phyloP scores from a whole-genome alignment of 2,797 vertebrate species.

The Acanthurus lineatus region DNA sequence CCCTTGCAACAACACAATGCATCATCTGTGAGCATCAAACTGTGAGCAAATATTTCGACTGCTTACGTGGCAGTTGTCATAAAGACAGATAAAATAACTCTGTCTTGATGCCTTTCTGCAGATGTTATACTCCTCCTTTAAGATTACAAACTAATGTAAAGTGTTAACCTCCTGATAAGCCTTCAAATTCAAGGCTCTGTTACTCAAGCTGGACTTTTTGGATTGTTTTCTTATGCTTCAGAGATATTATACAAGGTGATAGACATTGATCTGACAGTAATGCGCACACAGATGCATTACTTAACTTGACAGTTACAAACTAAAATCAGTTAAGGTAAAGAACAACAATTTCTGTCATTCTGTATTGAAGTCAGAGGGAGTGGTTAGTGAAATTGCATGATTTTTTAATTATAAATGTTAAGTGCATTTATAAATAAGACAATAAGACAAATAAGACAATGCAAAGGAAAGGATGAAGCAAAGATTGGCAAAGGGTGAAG shows the following conservation, averaged over 20 bases:
- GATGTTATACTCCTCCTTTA: constrained; percentile 2
- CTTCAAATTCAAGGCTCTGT: not conserved
- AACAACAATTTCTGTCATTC: too few species aligned
- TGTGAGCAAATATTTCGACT: not conserved
- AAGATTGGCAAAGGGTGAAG: too few species aligned
- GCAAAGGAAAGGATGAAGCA: too few species aligned
- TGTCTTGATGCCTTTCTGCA: not conserved
- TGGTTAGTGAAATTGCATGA: too few species aligned
- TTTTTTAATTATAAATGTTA: too few species aligned
- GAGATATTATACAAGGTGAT: not conserved
- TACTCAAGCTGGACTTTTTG: not conserved
- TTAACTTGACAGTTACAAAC: too few species aligned
- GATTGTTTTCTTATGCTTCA: not conserved
- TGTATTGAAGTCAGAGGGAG: too few species aligned
- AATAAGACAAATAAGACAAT: too few species aligned
- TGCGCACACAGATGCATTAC: not conserved
- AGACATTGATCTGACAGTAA: not conserved
- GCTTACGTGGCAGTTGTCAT: not conserved
- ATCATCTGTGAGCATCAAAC: too few species aligned
- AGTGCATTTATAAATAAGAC: too few species aligned
- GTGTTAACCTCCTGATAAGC: not conserved
- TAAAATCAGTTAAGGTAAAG: too few species aligned
- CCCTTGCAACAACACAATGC: not conserved
- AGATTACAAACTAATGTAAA: not conserved
- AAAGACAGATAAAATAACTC: constrained; percentile 1